Conservation (phyloP, 2,888 invertebrate genomes). For the Lasioglossum malachurum region DNA sequence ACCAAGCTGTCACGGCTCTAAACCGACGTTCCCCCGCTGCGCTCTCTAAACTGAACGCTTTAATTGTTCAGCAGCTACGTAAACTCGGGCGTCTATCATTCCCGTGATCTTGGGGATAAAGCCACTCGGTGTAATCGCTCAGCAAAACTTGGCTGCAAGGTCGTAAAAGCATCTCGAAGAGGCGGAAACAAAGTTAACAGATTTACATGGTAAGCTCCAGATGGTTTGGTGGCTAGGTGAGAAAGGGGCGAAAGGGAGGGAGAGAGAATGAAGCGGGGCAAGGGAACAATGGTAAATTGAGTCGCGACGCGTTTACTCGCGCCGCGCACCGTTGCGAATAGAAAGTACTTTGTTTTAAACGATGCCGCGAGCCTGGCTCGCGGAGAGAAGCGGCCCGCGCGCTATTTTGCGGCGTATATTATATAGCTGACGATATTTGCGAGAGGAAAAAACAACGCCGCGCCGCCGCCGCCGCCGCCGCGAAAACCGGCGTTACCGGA, state of each 20-base stretch:
- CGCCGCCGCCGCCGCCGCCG: neutral
- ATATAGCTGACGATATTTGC: slow-evolving; percentile 27
- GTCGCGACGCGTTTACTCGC: slow-evolving; percentile 49
- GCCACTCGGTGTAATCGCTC: slow-evolving; percentile 33
- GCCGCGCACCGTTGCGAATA: slow-evolving; percentile 23
- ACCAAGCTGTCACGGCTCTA: neutral
- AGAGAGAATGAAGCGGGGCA: neutral
- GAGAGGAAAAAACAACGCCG: slow-evolving; percentile 7
- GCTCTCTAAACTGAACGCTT: neutral
- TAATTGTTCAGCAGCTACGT: neutral
- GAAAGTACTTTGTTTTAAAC: slow-evolving; percentile 63
- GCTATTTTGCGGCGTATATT: slow-evolving; percentile 42
- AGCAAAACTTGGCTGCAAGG: slow-evolving; percentile 36
- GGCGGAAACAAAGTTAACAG: slow-evolving; percentile 49
- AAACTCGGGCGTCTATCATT: slow-evolving; percentile 9
- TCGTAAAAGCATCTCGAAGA: slow-evolving; percentile 39
- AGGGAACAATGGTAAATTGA: slow-evolving; percentile 28
- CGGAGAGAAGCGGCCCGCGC: slow-evolving; percentile 27
- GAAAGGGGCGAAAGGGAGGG: neutral
- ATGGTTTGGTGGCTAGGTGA: neutral
- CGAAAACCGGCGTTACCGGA: slow-evolving; percentile 29
- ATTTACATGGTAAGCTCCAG: slow-evolving; percentile 48
- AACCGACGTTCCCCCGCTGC: neutral
- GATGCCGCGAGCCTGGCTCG: slow-evolving; percentile 41
- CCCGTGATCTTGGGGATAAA: slow-evolving; percentile 24